Percentiles rank a stretch among this genome's conserved stretches.
These are phyloP conservation scores for Tokudaia muenninki DNA, from an alignment of 2,797 vertebrate genomes.

Conservation along the genomic window DNA sequence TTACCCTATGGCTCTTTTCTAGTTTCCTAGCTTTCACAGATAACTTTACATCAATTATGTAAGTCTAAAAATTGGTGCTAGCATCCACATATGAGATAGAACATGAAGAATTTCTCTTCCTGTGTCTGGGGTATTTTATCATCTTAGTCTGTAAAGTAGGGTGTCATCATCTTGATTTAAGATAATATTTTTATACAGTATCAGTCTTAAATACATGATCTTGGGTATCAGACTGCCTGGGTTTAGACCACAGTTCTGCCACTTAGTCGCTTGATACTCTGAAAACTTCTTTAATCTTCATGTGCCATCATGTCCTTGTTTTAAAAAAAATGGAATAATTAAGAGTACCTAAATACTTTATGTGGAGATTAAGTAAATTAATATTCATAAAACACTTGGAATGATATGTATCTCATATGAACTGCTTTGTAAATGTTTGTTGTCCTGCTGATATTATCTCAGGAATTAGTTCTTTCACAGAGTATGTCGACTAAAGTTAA, in stretches of 20 bases:
- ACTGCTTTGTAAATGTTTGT: slow-evolving; percentile 38
- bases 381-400: background rate
- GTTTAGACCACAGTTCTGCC: background rate
- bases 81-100: background rate
- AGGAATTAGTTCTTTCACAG: slow-evolving; percentile 19
- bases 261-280: slow-evolving; percentile 21
- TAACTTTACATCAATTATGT: background rate
- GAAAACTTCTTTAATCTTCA: slow-evolving; percentile 11
- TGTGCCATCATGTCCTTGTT: slow-evolving; percentile 22
- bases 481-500: background rate
- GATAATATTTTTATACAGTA: background rate
- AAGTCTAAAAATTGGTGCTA: background rate
- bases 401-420: background rate
- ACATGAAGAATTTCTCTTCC: background rate
- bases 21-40: background rate
- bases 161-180: background rate
- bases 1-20: background rate
- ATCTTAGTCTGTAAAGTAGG: slow-evolving; percentile 8
- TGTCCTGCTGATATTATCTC: background rate
- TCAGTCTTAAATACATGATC: background rate
- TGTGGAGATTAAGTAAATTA: background rate
- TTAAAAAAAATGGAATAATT: background rate
- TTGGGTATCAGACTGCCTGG: background rate
- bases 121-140: background rate
- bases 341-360: slow-evolving; percentile 12